Conservation (phyloP, 2,113 vertebrate genomes). For the Ailurus styani region DNA sequence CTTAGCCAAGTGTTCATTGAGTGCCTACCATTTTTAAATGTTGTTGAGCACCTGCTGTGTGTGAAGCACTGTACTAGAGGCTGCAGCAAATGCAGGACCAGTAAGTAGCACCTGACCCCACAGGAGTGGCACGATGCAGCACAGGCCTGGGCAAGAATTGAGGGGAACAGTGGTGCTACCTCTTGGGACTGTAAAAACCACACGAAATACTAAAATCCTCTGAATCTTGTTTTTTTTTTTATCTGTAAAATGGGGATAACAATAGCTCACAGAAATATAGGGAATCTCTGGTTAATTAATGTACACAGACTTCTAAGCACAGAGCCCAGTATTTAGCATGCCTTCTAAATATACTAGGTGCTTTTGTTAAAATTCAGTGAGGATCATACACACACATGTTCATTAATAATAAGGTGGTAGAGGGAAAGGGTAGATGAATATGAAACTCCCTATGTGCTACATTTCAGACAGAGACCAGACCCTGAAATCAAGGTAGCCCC, state of each 20-base stretch:
- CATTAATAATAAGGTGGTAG: not conserved
- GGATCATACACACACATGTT: not conserved
- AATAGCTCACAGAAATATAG: not conserved
- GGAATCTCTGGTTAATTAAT: not conserved
- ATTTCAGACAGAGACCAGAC: not conserved
- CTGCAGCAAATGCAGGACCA: not conserved
- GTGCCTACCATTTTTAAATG: not conserved
- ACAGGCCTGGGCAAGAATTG: not conserved
- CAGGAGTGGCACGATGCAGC: not conserved
- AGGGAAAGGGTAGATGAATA: not conserved
- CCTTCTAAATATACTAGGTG: not conserved
- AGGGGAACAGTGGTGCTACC: not conserved
- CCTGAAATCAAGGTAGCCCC: not conserved
- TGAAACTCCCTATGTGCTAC: not conserved
- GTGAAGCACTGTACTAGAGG: not conserved
- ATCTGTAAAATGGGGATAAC: not conserved
- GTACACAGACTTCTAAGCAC: not conserved
- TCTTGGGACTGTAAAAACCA: not conserved
- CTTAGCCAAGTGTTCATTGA: not conserved
- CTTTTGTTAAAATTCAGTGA: not conserved
- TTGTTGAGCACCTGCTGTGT: not conserved
- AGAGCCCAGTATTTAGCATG: not conserved
- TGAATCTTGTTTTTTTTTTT: not conserved
- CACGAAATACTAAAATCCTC: not conserved
- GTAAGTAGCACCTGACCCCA: not conserved